Evolutionary conservation across 2,888 invertebrate genomes (phyloP).

Genomic region (Merodon equestris): DNA sequence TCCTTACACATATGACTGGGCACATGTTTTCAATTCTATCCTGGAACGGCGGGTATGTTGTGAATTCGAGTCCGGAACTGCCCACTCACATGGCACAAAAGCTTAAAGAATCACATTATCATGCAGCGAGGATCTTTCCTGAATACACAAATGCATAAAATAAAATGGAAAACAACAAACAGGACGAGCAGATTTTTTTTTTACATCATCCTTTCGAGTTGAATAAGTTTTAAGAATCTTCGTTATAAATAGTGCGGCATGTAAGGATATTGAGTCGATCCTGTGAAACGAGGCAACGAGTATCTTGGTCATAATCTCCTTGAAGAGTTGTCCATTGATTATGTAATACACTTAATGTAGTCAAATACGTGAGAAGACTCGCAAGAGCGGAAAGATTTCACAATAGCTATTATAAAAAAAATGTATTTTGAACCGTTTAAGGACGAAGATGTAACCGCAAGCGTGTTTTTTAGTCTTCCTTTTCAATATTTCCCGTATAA

Average conservation of each 20-base stretch:
- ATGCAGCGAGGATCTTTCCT: conserved; percentile 53
- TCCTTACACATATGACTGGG: conserved; percentile 37
- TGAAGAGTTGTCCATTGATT: conserved; percentile 46
- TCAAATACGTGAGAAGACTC: conserved; percentile 37
- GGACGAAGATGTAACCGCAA: too few relatives aligned
- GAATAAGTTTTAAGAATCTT: conserved; percentile 12
- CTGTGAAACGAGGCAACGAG: neutral
- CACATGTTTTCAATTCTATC: neutral
- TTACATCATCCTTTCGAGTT: conserved; percentile 3
- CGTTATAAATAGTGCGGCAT: conserved; percentile 44
- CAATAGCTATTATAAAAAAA: too few relatives aligned
- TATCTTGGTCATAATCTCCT: conserved; percentile 38
- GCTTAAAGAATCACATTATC: conserved; percentile 48
- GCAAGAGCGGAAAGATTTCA: too few relatives aligned
- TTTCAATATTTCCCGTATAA: neutral
- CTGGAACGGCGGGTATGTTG: neutral
- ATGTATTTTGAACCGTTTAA: too few relatives aligned
- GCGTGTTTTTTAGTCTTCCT: neutral
- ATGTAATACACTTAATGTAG: conserved; percentile 34
- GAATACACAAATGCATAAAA: conserved; percentile 17
- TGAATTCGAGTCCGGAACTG: conserved; percentile 47
- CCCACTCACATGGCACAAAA: conserved; percentile 30
- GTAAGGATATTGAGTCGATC: conserved; percentile 13
- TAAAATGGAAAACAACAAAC: conserved; percentile 22
- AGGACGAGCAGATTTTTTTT: conserved; percentile 43